These are phyloP conservation scores for Protodeltote pygarga DNA, from an alignment of 2,888 invertebrate species.

Conservation along the genomic window DNA sequence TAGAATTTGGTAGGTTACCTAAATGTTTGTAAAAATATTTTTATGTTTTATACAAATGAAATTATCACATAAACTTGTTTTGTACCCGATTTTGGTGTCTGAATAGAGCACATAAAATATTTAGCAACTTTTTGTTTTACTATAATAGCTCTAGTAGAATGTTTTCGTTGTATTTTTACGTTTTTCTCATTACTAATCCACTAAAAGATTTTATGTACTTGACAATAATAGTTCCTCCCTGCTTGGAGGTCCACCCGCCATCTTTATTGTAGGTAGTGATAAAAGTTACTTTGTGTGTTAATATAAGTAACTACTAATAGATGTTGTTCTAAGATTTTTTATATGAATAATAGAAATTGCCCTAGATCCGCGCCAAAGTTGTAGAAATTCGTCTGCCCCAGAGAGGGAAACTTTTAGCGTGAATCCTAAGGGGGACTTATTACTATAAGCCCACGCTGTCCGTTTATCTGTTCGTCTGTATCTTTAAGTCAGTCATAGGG, in stretches of 20 bases:
- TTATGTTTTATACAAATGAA: background rate
- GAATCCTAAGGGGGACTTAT: too few species aligned
- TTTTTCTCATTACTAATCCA: constrained; percentile 40
- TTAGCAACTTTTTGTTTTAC: constrained; percentile 7
- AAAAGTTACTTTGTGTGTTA: constrained; percentile 52
- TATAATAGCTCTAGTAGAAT: constrained; percentile 8
- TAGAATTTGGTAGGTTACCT: constrained; percentile 12
- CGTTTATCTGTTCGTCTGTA: too few species aligned
- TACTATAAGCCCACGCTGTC: too few species aligned
- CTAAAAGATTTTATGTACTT: constrained; percentile 42
- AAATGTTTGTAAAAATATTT: constrained; percentile 1
- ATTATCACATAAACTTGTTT: constrained; percentile 10
- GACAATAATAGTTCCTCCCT: constrained; percentile 42
- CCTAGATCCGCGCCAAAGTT: too few species aligned
- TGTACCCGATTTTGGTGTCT: constrained; percentile 4
- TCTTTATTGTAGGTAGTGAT: constrained; percentile 53
- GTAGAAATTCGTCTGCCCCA: too few species aligned
- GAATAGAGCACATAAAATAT: constrained; percentile 9
- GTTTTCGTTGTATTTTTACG: constrained; percentile 26
- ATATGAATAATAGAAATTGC: too few species aligned
- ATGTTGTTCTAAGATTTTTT: constrained; percentile 35
- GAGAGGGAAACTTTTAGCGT: too few species aligned
- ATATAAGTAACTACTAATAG: constrained; percentile 39
- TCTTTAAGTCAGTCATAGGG: too few species aligned
- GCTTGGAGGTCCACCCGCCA: constrained; percentile 30